Conservation (phyloP, 2,888 invertebrate genomes). For the Troides helena region DNA sequence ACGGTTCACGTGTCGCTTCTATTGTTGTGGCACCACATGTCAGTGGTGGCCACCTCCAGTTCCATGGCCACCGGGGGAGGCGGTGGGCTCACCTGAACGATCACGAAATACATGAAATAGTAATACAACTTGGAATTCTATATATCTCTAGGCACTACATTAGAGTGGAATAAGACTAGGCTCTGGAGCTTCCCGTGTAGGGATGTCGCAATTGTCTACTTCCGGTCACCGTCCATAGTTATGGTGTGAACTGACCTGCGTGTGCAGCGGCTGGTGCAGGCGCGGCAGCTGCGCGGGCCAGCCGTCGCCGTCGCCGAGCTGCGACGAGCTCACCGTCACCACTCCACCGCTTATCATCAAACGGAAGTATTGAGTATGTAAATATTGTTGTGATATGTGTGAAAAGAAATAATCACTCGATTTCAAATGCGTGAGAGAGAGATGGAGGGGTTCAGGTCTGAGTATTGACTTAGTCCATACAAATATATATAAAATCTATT, state of each 20-base stretch:
- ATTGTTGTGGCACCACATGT: slow-evolving; percentile 61
- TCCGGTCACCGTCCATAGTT: no score
- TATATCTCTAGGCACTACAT: no score
- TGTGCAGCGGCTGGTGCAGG: slow-evolving; percentile 59
- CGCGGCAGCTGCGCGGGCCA: slow-evolving; percentile 37
- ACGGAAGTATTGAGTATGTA: not conserved
- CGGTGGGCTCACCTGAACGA: slow-evolving; percentile 46
- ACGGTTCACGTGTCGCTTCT: slow-evolving; percentile 20
- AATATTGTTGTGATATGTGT: no score
- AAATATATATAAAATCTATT: no score
- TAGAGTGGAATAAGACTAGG: no score
- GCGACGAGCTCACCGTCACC: slow-evolving; percentile 20
- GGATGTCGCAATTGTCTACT: no score
- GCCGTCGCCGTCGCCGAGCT: slow-evolving; percentile 18
- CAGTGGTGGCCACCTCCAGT: slow-evolving; percentile 70
- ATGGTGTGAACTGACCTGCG: slow-evolving; percentile 46
- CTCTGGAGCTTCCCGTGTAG: no score
- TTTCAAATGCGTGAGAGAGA: no score
- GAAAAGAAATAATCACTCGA: no score
- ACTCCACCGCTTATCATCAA: slow-evolving; percentile 14
- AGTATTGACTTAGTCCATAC: no score
- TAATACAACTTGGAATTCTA: not conserved
- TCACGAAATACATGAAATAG: not conserved
- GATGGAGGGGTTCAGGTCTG: no score
- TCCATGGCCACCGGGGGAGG: slow-evolving; percentile 68